Evolutionary conservation across 2,888 invertebrate species (phyloP).

Genomic region (Acleris literana): DNA sequence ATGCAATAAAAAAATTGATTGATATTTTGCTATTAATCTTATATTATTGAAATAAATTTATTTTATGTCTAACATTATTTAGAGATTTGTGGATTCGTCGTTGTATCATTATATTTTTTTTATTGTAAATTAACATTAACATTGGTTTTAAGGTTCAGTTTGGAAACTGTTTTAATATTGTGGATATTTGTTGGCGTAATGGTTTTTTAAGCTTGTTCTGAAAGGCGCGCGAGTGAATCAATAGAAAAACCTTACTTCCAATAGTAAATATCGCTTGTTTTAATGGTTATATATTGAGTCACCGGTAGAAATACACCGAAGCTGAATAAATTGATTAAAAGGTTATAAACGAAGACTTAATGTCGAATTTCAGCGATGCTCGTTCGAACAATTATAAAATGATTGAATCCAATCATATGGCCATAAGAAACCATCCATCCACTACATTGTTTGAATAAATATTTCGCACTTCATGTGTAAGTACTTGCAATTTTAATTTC

Average conservation of each 20-base stretch:
- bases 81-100: conserved; percentile 65
- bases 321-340: background rate
- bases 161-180: conserved; percentile 27
- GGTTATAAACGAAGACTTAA: conserved; percentile 1
- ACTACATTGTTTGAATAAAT: conserved; percentile 20
- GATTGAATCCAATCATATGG: conserved; percentile 19
- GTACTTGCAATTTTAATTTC: conserved; percentile 19
- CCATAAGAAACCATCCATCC: conserved; percentile 25
- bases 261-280: background rate
- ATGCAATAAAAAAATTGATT: conserved; percentile 79
- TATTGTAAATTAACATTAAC: conserved; percentile 39
- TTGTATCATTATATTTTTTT: conserved; percentile 65
- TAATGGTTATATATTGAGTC: background rate
- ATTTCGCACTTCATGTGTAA: background rate
- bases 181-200: conserved; percentile 27
- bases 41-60: conserved; percentile 58
- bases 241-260: conserved; percentile 1
- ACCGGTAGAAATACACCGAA: background rate
- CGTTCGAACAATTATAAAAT: conserved; percentile 18
- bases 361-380: conserved; percentile 13
- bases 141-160: conserved; percentile 30
- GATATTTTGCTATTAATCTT: conserved; percentile 75
- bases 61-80: conserved; percentile 68
- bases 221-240: conserved; percentile 19
- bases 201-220: conserved; percentile 21